These are phyloP conservation scores for Taphrorychus bicolor DNA, from an alignment of 2,888 invertebrate species.

Conservation along the genomic window DNA sequence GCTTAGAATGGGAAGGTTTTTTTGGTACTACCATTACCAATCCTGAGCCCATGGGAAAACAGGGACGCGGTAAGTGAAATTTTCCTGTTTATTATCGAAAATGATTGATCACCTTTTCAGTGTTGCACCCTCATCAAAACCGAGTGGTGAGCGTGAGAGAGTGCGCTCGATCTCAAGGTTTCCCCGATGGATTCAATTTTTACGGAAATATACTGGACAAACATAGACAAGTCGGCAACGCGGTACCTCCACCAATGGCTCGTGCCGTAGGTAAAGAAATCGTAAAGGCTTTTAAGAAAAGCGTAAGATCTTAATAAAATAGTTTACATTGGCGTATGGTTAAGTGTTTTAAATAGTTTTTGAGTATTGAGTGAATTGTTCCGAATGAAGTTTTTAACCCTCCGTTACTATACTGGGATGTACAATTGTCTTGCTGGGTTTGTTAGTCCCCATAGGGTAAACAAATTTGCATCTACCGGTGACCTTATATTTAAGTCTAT, in stretches of 20 bases:
- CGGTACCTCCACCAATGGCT: constrained; percentile 85
- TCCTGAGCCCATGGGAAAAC: constrained; percentile 91
- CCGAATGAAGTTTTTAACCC: too few relatives aligned
- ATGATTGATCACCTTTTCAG: constrained; percentile 55
- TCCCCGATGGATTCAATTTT: constrained; percentile 78
- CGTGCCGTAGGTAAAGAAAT: constrained; percentile 79
- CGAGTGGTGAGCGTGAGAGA: constrained; percentile 87
- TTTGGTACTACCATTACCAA: constrained; percentile 86
- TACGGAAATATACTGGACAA: constrained; percentile 78
- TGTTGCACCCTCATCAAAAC: constrained; percentile 80
- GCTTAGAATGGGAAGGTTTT: constrained; percentile 83
- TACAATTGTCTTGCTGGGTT: too few relatives aligned
- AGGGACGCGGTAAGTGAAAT: constrained; percentile 69
- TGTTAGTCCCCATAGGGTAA: too few relatives aligned
- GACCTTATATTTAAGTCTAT: too few relatives aligned
- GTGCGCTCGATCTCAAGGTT: constrained; percentile 87
- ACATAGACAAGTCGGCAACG: constrained; percentile 87
- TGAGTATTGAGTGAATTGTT: too few relatives aligned
- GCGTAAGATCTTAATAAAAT: too few relatives aligned
- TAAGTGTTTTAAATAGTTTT: too few relatives aligned
- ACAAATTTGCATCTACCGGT: too few relatives aligned
- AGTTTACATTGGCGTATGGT: too few relatives aligned
- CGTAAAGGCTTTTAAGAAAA: constrained; percentile 59
- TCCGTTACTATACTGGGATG: too few relatives aligned
- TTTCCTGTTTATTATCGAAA: neutral